These are phyloP conservation scores for Yoshiicerus persimilis DNA, from an alignment of 1,140 invertebrate genomes.

Conservation along the genomic window DNA sequence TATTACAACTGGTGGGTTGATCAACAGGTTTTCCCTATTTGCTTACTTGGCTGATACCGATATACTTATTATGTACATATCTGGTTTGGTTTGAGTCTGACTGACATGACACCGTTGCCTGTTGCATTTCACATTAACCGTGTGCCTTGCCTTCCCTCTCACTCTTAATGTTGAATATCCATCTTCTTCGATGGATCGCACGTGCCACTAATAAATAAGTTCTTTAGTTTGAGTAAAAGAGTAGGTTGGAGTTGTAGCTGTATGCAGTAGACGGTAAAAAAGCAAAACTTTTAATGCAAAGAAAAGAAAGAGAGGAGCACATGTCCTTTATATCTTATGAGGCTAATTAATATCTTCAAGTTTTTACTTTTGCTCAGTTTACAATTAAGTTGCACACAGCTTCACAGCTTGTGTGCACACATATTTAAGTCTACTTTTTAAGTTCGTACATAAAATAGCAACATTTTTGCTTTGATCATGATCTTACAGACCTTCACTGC, in stretches of 20 bases:
- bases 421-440: neutral
- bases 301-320: neutral
- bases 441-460: neutral
- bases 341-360: neutral
- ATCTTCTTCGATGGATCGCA: neutral
- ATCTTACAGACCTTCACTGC: neutral
- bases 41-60: neutral
- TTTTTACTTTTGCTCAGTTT: neutral
- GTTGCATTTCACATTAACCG: neutral
- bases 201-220: slow-evolving; percentile 21
- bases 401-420: neutral
- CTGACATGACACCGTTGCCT: neutral
- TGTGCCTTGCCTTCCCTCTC: neutral
- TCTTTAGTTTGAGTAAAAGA: neutral
- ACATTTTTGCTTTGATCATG: neutral
- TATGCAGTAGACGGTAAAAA: neutral
- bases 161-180: neutral
- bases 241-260: neutral
- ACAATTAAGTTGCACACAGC: neutral
- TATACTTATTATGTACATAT: neutral
- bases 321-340: neutral
- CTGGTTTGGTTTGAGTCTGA: neutral
- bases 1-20: neutral
- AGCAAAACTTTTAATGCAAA: neutral
- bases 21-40: slow-evolving; percentile 9